Percentiles rank a stretch among this genome's conserved stretches.
These are phyloP conservation scores for Battus philenor DNA, from an alignment of 1,140 invertebrate genomes.

Conservation along the genomic window DNA sequence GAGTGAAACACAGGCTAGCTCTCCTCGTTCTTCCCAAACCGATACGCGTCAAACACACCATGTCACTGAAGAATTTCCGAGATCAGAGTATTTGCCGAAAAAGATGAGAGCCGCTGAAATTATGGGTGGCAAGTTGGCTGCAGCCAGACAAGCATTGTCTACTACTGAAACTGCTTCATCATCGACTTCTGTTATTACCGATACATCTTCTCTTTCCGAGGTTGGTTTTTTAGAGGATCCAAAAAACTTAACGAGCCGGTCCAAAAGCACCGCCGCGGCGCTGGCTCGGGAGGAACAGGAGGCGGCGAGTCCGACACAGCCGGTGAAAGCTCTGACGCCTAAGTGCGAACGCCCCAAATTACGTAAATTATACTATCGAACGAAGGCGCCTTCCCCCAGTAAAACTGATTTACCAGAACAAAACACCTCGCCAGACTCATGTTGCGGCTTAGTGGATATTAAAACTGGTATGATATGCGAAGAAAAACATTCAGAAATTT, in stretches of 20 bases:
- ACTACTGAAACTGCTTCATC: slow-evolving; percentile 24
- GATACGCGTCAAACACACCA: slow-evolving; percentile 23
- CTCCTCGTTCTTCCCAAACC: slow-evolving; percentile 31
- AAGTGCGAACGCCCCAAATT: slow-evolving; percentile 39
- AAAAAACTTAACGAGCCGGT: slow-evolving; percentile 73
- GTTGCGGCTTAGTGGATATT: slow-evolving; percentile 64
- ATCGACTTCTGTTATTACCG: slow-evolving; percentile 23
- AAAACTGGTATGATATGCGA: slow-evolving; percentile 67
- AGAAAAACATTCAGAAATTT: slow-evolving; percentile 69
- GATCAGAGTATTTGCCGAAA: slow-evolving; percentile 64
- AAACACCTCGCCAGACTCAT: slow-evolving; percentile 48
- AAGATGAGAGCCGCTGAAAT: slow-evolving; percentile 73
- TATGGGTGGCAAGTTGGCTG: slow-evolving; percentile 57
- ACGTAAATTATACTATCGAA: slow-evolving; percentile 32
- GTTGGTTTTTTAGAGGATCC: slow-evolving; percentile 72
- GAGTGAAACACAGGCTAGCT: slow-evolving; percentile 51
- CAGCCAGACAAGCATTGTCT: slow-evolving; percentile 32
- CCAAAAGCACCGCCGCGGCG: slow-evolving; percentile 70
- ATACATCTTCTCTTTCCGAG: slow-evolving; percentile 44
- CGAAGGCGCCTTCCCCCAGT: slow-evolving; percentile 34
- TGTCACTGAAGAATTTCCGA: slow-evolving; percentile 38
- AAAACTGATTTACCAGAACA: slow-evolving; percentile 31
- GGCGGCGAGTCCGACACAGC: slow-evolving; percentile 66
- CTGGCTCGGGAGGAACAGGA: slow-evolving; percentile 69
- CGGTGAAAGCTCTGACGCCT: slow-evolving; percentile 60